phyloP scores from a whole-genome alignment of 2,113 vertebrate species.

The Colossoma macropomum region DNA sequence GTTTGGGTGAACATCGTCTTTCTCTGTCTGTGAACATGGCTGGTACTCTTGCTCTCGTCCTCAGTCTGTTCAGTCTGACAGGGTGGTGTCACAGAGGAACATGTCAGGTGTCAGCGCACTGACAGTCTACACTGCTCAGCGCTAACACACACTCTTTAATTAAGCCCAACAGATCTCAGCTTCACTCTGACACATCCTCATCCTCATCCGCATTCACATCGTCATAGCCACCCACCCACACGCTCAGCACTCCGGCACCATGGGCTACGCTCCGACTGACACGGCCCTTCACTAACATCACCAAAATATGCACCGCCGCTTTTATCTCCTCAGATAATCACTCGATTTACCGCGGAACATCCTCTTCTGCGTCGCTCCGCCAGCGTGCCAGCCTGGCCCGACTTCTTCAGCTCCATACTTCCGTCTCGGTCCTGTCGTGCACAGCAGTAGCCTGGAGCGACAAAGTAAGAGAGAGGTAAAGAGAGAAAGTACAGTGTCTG shows the following conservation, averaged over 20 bases:
- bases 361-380: neutral
- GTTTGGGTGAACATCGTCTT: slow-evolving; percentile 22
- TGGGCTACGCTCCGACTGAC: slow-evolving; percentile 32
- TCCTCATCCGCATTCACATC: slow-evolving; percentile 38
- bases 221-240: slow-evolving; percentile 16
- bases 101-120: slow-evolving; percentile 48
- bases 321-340: slow-evolving; percentile 33
- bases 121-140: slow-evolving; percentile 40
- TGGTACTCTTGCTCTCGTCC: slow-evolving; percentile 26
- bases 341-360: slow-evolving; percentile 3
- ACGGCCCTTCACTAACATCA: slow-evolving; percentile 16
- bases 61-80: slow-evolving; percentile 48
- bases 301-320: neutral
- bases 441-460: slow-evolving; percentile 12
- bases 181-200: slow-evolving; percentile 38
- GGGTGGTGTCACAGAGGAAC: slow-evolving; percentile 46
- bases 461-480: slow-evolving; percentile 54
- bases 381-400: neutral
- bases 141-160: slow-evolving; percentile 51
- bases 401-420: slow-evolving; percentile 26
- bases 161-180: slow-evolving; percentile 44
- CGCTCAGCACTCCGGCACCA: slow-evolving; percentile 14
- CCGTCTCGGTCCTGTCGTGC: slow-evolving; percentile 17
- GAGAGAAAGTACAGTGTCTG: slow-evolving; percentile 40
- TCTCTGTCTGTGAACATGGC: slow-evolving; percentile 34